Conservation (phyloP, 2,888 invertebrate species). For the Platerodrilus igneus region DNA sequence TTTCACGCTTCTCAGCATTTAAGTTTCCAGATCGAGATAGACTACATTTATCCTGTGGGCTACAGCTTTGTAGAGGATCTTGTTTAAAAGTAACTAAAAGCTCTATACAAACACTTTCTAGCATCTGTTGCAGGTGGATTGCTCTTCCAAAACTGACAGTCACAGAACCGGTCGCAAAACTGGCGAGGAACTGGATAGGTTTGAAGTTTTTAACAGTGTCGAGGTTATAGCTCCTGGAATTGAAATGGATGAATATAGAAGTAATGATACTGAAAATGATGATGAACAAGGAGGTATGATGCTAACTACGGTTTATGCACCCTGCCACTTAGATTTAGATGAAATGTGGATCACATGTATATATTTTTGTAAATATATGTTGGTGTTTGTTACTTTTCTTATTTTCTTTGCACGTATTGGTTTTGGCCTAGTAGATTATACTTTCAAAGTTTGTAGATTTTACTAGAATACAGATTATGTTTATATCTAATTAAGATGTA, state of each 20-base stretch:
- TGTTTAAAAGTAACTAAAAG: constrained; percentile 59
- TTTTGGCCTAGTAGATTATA: too few relatives aligned
- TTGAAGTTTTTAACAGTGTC: constrained; percentile 76
- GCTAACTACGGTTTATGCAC: too few relatives aligned
- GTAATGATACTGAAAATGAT: constrained; percentile 5
- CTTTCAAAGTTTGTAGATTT: too few relatives aligned
- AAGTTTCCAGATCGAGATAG: constrained; percentile 77
- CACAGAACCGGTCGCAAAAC: not conserved
- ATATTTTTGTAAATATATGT: too few relatives aligned
- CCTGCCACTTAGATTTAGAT: too few relatives aligned
- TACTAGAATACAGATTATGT: too few relatives aligned
- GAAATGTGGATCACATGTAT: constrained; percentile 1
- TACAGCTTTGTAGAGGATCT: constrained; percentile 69
- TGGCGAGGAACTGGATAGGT: constrained; percentile 58
- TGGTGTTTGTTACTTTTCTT: too few relatives aligned
- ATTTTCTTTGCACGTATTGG: too few relatives aligned
- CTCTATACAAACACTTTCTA: not conserved
- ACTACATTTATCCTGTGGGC: constrained; percentile 70
- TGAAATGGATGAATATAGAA: constrained; percentile 56
- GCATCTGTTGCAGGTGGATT: constrained; percentile 10
- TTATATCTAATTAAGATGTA: too few relatives aligned
- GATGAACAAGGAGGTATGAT: too few relatives aligned
- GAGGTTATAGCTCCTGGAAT: constrained; percentile 76
- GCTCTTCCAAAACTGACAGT: not conserved
- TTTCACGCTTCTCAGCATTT: constrained; percentile 71